Evolutionary conservation across 2,888 invertebrate genomes (phyloP), one percentile per base, ranked within the genome.

Genomic region (Dioctria linearis): DNA sequence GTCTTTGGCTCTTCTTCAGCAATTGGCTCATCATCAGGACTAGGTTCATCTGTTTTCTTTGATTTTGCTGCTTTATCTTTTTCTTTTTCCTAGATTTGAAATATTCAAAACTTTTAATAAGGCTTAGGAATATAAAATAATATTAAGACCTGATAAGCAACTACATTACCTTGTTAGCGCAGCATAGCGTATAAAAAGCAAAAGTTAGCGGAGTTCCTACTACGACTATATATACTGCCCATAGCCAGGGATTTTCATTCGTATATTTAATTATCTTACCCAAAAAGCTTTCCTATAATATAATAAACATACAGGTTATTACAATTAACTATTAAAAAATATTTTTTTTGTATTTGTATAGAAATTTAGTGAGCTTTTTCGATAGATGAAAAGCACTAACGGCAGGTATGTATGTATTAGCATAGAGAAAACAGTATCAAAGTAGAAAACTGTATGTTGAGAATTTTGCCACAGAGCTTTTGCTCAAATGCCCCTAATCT

Each of bases 181-280:
- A 92, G 90, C 95, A 97, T 91, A 96, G 96, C 88, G 94, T 93
- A 90, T 96, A 96, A 85, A 96, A 91, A 86, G 95, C 88, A 85
- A 95, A 90, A 78, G 95, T 93, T 86, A 98, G 91, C 71, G 97
- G 93, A 81, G 97, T 89, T 86, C 95, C 94, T 86, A 94, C 90
- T 81, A 93, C 92, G 84, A 97, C 89, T 86, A 96, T 92, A 90
- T 95, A 95, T 78, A 96, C 93, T 69, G 93, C 96, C 94, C 96
- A 98, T 86, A 97, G 91, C 94, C 96, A 96, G 46, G 98, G 98
- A 87, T 95, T 93, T 83, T 95, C 94, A 85, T 94, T 94, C 82
- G 96, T 94, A 86, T 93, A 93, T 86, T 92, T 92, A 86, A 95
- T 91, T 85, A 95, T 89, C 85, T 94, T 94, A 86, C 93, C 93